These are phyloP conservation scores for Apamea epomidion DNA, from an alignment of 2,888 invertebrate species.

Conservation along the genomic window DNA sequence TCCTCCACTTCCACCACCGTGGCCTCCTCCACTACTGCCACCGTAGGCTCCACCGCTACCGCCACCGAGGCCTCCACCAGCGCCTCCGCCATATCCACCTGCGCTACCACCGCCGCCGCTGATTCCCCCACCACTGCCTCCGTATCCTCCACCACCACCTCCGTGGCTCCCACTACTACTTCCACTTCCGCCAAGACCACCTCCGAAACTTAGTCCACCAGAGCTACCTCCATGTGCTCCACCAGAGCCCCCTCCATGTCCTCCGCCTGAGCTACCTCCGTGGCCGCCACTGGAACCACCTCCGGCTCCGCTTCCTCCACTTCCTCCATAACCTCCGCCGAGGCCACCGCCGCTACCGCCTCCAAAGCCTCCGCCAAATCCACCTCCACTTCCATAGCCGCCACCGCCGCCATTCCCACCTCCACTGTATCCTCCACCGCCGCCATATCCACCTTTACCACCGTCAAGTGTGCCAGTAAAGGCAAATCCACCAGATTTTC, in stretches of 20 bases:
- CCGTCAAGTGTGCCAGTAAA: slow-evolving; percentile 82
- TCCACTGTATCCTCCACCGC: slow-evolving; percentile 80
- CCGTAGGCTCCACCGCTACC: slow-evolving; percentile 53
- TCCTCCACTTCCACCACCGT: slow-evolving; percentile 49
- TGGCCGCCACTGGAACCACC: slow-evolving; percentile 24
- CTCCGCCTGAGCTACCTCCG: slow-evolving; percentile 18
- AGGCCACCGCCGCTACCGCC: slow-evolving; percentile 33
- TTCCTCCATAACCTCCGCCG: slow-evolving; percentile 32
- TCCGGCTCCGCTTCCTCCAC: slow-evolving; percentile 20
- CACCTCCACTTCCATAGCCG: slow-evolving; percentile 67
- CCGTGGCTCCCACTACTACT: slow-evolving; percentile 70
- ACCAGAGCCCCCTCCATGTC: slow-evolving; percentile 23
- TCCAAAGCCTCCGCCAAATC: slow-evolving; percentile 67
- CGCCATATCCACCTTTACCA: slow-evolving; percentile 84
- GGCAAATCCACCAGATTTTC: slow-evolving; percentile 86
- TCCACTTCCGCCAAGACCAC: slow-evolving; percentile 63
- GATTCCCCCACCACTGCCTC: slow-evolving; percentile 32
- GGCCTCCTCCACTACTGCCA: neutral
- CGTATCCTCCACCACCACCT: slow-evolving; percentile 6
- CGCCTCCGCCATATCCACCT: slow-evolving; percentile 43
- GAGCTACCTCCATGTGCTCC: slow-evolving; percentile 34
- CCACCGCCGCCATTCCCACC: slow-evolving; percentile 85
- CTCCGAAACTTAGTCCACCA: slow-evolving; percentile 38
- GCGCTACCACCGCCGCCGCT: slow-evolving; percentile 50
- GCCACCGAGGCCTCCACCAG: slow-evolving; percentile 28